Evolutionary conservation across 2,888 invertebrate species (phyloP), one percentile per base, ranked within the genome.

Genomic region (Brachynemurus nebulosus): DNA sequence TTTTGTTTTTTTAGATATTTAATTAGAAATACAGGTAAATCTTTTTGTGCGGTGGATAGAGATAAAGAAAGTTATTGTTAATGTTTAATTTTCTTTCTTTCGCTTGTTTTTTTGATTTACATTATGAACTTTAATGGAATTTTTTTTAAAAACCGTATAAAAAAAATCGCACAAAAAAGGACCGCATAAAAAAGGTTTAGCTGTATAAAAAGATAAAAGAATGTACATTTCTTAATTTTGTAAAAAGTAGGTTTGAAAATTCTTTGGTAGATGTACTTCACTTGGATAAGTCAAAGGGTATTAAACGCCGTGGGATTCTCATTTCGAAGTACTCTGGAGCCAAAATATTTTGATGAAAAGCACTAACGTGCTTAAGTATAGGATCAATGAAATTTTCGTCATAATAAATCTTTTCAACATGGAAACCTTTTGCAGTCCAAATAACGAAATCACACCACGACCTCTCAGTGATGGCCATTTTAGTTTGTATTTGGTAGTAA

Each of bases 251-350:
- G 6, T 7, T 43, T 43, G 5, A 37, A 36, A 36, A 43, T 43
- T 35, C 19, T 43, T 43, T 25, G 20, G 7, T 21, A 25, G 23
- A 23, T 44, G 7, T 35, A 45, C 9, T 27, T 42, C 23, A 27
- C 12, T 30, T 39, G 6, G 45, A 47, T 18, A 50, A 45, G 35
- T 49, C 46, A 40, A 51, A 50, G 18, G 50, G 49, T 27, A 25
- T 47, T 30, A 48, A 45, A 35, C 40, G 16, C n/a, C 50, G 46
- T 17, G 51, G 50, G 17, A 50, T 42, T 20, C 48, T 33, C 51
- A 52, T 52, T 42, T 52, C 49, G 45, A 50, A 51, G 40, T 48
- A 50, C 30, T 52, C 52, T 30, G 52, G 52, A 41, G 45, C 48
- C 33, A 50, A 45, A 47, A 50, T 48, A 45, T 50, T 50, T 38